Conservation (phyloP, 1,140 invertebrate genomes). For the Macrostomum lignano region DNA sequence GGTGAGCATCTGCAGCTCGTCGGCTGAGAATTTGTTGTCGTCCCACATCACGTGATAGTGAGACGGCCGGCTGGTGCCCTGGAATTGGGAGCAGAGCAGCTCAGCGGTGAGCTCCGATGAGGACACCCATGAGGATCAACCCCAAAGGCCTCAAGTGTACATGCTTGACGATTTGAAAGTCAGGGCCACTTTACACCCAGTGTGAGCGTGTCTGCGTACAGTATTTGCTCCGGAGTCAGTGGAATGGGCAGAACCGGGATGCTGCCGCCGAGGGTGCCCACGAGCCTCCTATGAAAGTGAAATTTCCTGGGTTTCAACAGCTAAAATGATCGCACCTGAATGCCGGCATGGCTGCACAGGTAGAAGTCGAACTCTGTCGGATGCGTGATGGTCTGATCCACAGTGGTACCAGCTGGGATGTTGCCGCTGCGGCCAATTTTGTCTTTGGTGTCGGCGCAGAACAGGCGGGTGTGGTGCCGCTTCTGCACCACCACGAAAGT, state of each 20-base stretch:
- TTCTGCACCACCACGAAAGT: slow-evolving; percentile 99
- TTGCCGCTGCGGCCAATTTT: slow-evolving; percentile 88
- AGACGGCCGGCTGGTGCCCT: slow-evolving; percentile 85
- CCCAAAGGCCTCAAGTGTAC: too few species aligned
- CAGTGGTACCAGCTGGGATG: slow-evolving; percentile 94
- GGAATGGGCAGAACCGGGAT: too few species aligned
- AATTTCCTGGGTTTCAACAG: background rate
- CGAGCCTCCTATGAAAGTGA: too few species aligned
- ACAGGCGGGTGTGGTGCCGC: slow-evolving; percentile 73
- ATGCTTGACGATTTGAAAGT: too few species aligned
- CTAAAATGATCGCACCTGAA: slow-evolving; percentile 30
- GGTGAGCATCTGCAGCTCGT: slow-evolving; percentile 89
- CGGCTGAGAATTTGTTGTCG: slow-evolving; percentile 87
- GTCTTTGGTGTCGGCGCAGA: slow-evolving; percentile 93
- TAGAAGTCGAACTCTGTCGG: slow-evolving; percentile 99
- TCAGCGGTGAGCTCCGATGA: too few species aligned
- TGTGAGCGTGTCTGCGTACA: too few species aligned
- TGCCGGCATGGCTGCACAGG: slow-evolving; percentile 96
- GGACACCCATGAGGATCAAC: too few species aligned
- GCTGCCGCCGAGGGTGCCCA: too few species aligned
- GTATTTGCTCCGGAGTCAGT: too few species aligned
- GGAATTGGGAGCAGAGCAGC: slow-evolving; percentile 32
- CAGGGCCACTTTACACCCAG: too few species aligned
- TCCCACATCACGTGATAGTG: slow-evolving; percentile 99
- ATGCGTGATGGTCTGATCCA: slow-evolving; percentile 94